Percentiles rank a stretch among this genome's conserved stretches.
Conservation (phyloP, 2,797 vertebrate species). For the Rhodeus uyekii region DNA sequence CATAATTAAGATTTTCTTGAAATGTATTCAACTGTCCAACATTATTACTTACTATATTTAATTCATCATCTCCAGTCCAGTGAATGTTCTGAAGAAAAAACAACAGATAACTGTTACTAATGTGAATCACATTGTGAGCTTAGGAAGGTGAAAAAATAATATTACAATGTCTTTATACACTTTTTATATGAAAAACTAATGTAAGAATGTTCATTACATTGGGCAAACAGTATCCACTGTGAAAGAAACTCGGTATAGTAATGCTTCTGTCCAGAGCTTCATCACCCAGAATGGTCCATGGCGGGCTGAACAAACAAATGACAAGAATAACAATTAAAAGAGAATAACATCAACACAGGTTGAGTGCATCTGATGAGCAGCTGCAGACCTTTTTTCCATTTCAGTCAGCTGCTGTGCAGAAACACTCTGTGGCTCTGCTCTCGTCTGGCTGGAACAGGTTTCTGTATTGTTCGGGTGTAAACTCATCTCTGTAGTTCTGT, state of each 20-base stretch:
- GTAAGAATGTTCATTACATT: slow-evolving; percentile 11
- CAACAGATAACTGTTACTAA: neutral
- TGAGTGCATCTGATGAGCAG: neutral
- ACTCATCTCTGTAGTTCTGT: neutral
- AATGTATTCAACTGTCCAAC: neutral
- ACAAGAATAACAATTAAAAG: neutral
- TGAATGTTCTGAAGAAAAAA: slow-evolving; percentile 37
- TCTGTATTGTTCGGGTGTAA: neutral
- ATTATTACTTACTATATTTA: slow-evolving; percentile 48
- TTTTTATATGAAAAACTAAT: neutral
- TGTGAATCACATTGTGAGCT: neutral
- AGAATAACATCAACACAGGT: neutral
- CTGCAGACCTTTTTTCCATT: slow-evolving; percentile 2
- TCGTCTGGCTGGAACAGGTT: neutral
- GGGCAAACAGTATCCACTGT: slow-evolving; percentile 50
- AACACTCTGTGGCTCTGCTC: neutral
- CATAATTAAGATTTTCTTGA: neutral
- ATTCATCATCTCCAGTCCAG: slow-evolving; percentile 50
- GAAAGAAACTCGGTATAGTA: slow-evolving; percentile 49
- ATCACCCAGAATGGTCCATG: slow-evolving; percentile 42
- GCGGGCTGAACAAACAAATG: neutral
- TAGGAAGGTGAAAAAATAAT: neutral
- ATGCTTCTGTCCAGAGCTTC: slow-evolving; percentile 23
- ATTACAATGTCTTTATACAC: neutral
- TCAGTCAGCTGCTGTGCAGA: neutral